A percentile compares a stretch with the other conserved stretches of the same genome.
Conservation (phyloP, 2,113 vertebrate species). For the Nycticebus coucang region DNA sequence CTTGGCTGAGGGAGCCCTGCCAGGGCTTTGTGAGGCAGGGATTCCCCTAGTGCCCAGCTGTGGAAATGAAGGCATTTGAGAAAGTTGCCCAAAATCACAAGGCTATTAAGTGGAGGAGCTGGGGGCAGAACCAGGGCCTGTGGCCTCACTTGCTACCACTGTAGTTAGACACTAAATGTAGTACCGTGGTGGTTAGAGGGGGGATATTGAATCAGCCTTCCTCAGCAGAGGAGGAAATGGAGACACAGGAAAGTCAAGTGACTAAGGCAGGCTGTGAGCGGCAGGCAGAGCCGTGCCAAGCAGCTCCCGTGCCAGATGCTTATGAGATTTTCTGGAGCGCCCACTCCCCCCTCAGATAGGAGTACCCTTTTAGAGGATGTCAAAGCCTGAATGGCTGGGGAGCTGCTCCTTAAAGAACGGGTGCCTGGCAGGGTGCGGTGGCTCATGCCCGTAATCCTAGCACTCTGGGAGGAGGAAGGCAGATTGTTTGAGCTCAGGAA, state of each 20-base stretch:
- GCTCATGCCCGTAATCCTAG: too few species aligned
- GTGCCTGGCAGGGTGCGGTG: too few species aligned
- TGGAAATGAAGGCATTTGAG: neutral
- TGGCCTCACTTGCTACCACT: neutral
- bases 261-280: neutral
- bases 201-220: neutral
- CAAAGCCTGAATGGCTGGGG: neutral
- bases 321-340: neutral
- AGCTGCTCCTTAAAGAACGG: neutral
- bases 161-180: neutral
- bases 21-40: neutral
- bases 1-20: neutral
- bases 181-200: neutral
- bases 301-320: neutral
- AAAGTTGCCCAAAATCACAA: neutral
- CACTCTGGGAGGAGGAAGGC: too few species aligned
- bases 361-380: neutral
- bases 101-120: neutral
- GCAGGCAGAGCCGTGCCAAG: neutral
- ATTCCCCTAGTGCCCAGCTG: neutral
- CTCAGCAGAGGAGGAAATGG: slow-evolving; percentile 31
- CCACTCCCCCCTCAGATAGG: neutral
- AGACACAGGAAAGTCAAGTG: neutral
- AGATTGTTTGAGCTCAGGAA: too few species aligned
- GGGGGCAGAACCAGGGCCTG: neutral